Evolutionary conservation across 1,140 invertebrate genomes (phyloP), one percentile per base, ranked within the genome.

Genomic region (Trissolcus basalis): DNA sequence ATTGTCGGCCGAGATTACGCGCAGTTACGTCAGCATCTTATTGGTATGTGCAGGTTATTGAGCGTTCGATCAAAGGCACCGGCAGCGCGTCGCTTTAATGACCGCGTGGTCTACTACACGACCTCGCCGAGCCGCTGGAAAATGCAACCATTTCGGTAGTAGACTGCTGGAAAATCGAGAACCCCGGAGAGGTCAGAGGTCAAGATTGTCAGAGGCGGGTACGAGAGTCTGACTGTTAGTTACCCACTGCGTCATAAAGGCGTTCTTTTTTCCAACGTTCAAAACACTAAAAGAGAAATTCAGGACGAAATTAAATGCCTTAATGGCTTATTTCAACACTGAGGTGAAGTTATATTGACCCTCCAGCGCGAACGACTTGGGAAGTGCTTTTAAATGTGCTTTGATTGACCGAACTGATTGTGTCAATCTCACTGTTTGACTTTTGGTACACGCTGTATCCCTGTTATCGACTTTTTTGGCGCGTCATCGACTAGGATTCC

Each of bases 1-100:
- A 86, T 86, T 81, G 81, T 54, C 71, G 75, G 73, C 77, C 60
- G 47, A 84, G 85, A 85, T 87, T 84, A 80, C 78, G 54, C 50
- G 54, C 65, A 81, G 81, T 87, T 85, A 85, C 82, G 85, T 85
- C 81, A 86, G 83, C 79, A 74, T 85, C 80, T 85, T 85, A 87
- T 83, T 83, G 83, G 77, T 80, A 76, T 73, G 77, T 73, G 76
- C 78, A 78, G 73, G 71, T 81, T 69, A 81, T 80, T 64, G 70
- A 81, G 81, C 79, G 80, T 77, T 77, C 82, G 82, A 84, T 85
- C 82, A 85, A 86, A 86, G 81, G 80, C 49, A 48, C 63, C 69
- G 67, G 77, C 56, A 72, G 69, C 73, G 80, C 79, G 78, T 81
- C 79, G 81, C 83, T n/a, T 84, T 84, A 84, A 84, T 73, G 76